Conservation (phyloP, 2,888 invertebrate genomes). For the Pseudolycoriella hygida region DNA sequence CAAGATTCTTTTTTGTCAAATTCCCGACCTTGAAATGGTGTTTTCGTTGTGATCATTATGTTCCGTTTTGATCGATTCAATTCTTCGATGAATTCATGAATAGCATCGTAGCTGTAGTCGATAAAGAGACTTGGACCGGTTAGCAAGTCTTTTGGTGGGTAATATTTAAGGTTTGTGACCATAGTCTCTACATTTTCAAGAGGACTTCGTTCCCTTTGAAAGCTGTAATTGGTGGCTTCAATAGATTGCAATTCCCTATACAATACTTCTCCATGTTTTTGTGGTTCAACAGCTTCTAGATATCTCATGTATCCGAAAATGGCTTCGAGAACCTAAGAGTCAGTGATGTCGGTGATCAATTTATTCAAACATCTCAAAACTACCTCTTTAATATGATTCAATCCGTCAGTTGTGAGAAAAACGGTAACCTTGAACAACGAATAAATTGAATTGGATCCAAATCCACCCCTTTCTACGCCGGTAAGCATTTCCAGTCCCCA, state of each 20-base stretch:
- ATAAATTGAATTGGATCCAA: constrained; percentile 63
- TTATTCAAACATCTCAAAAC: too few species aligned
- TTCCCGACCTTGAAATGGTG: constrained; percentile 17
- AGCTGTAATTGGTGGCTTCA: constrained; percentile 55
- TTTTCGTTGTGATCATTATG: constrained; percentile 24
- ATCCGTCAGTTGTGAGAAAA: constrained; percentile 60
- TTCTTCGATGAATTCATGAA: constrained; percentile 17
- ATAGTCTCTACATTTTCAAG: constrained; percentile 62
- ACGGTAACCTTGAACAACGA: constrained; percentile 56
- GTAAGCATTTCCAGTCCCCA: constrained; percentile 58
- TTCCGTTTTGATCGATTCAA: constrained; percentile 22
- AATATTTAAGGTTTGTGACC: constrained; percentile 63
- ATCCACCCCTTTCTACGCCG: constrained; percentile 56
- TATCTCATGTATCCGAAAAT: constrained; percentile 43
- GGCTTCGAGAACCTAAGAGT: constrained; percentile 47
- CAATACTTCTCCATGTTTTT: constrained; percentile 33
- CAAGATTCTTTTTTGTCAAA: constrained; percentile 59
- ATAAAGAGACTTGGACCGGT: constrained; percentile 57
- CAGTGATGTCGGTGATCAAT: constrained; percentile 4
- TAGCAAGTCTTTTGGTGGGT: constrained; percentile 59
- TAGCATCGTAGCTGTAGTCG: constrained; percentile 52
- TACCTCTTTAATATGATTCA: constrained; percentile 46
- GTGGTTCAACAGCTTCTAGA: constrained; percentile 43
- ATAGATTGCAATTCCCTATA: constrained; percentile 53
- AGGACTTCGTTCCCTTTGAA: constrained; percentile 50